Conservation (phyloP, 1,140 invertebrate species). For the Neodiprion virginianus region DNA sequence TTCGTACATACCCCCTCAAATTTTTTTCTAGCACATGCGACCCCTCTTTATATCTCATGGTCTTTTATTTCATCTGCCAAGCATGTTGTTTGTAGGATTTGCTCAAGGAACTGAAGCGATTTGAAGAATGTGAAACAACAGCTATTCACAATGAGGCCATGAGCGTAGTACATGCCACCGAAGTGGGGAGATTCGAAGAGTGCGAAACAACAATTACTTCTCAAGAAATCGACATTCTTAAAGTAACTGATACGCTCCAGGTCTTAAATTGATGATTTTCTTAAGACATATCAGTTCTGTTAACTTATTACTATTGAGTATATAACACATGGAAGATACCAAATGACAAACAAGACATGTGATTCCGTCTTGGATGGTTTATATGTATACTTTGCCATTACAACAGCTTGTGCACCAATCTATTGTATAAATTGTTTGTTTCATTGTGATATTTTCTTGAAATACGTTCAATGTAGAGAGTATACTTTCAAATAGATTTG, state of each 20-base stretch:
- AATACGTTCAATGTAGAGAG: too few species aligned
- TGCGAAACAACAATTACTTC: not conserved
- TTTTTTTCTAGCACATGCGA: not conserved
- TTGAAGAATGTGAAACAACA: slow-evolving; percentile 43
- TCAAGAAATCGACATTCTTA: not conserved
- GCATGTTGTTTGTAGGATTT: slow-evolving; percentile 51
- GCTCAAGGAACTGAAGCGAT: slow-evolving; percentile 54
- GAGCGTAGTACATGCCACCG: not conserved
- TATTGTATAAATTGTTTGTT: too few species aligned
- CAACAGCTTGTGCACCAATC: too few species aligned
- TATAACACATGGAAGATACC: not conserved
- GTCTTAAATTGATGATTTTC: not conserved
- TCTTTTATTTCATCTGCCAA: slow-evolving; percentile 22
- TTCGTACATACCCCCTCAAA: not conserved
- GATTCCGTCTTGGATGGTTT: too few species aligned
- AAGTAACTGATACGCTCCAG: not conserved
- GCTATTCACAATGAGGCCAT: not conserved
- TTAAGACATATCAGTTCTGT: slow-evolving; percentile 6
- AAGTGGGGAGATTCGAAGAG: not conserved
- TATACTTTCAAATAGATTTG: too few species aligned
- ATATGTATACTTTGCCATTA: too few species aligned
- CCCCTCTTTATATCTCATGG: slow-evolving; percentile 15
- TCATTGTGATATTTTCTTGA: too few species aligned
- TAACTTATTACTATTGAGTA: not conserved
- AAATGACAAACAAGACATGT: too few species aligned